A percentile compares a stretch with the other conserved stretches of the same genome.
Conservation (phyloP, 2,113 vertebrate genomes). For the Excalfactoria chinensis region DNA sequence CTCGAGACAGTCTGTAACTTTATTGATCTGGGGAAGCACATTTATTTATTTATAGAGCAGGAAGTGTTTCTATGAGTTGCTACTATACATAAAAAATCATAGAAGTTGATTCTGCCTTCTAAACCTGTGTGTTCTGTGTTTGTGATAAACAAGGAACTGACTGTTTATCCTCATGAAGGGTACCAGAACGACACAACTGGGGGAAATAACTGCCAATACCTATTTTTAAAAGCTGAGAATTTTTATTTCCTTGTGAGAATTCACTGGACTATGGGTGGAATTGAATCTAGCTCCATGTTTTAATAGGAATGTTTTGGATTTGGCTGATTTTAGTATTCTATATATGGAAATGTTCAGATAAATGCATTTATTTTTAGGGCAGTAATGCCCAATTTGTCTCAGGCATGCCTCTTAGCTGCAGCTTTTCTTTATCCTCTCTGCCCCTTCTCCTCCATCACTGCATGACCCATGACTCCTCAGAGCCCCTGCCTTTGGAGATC, state of each 20-base stretch:
- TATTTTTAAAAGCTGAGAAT: neutral
- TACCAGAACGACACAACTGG: neutral
- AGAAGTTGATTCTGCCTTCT: neutral
- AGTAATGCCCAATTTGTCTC: neutral
- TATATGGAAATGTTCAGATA: neutral
- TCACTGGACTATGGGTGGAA: neutral
- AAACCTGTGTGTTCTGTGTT: neutral
- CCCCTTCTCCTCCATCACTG: neutral
- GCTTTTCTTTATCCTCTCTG: neutral
- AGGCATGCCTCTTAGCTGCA: neutral
- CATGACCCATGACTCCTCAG: rapidly evolving
- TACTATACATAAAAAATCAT: neutral
- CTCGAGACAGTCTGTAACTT: neutral
- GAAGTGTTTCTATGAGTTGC: neutral
- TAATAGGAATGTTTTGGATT: neutral
- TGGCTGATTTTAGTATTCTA: neutral
- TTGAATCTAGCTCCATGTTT: neutral
- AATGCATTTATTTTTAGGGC: neutral
- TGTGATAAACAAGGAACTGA: neutral
- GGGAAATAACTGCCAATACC: neutral
- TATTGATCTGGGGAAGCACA: neutral
- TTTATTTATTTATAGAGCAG: neutral
- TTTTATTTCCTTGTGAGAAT: neutral
- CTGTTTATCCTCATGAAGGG: neutral
- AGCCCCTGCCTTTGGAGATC: neutral